Evolutionary conservation across 2,888 invertebrate genomes (phyloP).

Genomic region (Oscheius sp.): DNA sequence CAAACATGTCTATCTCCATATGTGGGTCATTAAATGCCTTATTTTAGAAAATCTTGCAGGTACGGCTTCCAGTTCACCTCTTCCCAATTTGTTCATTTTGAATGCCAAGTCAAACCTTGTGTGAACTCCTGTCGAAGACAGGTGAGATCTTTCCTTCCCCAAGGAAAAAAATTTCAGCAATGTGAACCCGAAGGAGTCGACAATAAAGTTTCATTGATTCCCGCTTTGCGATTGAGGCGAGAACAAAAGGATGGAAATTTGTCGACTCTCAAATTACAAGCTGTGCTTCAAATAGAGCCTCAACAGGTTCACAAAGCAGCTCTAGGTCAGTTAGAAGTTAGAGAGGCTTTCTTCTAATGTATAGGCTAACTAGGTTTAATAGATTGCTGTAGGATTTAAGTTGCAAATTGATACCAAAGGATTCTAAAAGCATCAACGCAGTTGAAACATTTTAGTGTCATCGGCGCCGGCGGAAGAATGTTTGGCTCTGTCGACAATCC

Average conservation of each 20-base stretch:
- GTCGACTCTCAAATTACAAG: slow-evolving; percentile 43
- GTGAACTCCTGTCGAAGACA: slow-evolving; percentile 59
- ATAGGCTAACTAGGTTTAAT: too few relatives aligned
- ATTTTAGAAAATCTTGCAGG: slow-evolving; percentile 72
- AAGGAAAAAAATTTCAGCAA: slow-evolving; percentile 36
- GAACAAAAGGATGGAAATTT: slow-evolving; percentile 19
- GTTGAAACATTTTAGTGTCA: background rate
- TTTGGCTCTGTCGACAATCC: slow-evolving; percentile 14
- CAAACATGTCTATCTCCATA: slow-evolving; percentile 68
- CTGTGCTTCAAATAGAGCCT: slow-evolving; percentile 55
- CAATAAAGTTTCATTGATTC: slow-evolving; percentile 44
- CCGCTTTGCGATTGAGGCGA: slow-evolving; percentile 40
- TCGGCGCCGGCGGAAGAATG: slow-evolving; percentile 14
- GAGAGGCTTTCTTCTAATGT: background rate
- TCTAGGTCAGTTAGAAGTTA: slow-evolving; percentile 40
- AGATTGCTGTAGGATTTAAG: too few relatives aligned
- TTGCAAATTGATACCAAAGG: too few relatives aligned
- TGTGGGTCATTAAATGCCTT: slow-evolving; percentile 46
- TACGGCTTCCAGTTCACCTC: slow-evolving; percentile 66
- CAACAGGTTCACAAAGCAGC: slow-evolving; percentile 52
- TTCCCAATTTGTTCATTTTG: slow-evolving; percentile 64
- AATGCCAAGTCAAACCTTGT: slow-evolving; percentile 64
- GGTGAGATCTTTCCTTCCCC: slow-evolving; percentile 30
- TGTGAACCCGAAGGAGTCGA: slow-evolving; percentile 39
- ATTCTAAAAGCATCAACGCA: too few relatives aligned